Evolutionary conservation across 2,797 vertebrate genomes (phyloP), one percentile per base, ranked within the genome.

Genomic region (Meda fulgida): DNA sequence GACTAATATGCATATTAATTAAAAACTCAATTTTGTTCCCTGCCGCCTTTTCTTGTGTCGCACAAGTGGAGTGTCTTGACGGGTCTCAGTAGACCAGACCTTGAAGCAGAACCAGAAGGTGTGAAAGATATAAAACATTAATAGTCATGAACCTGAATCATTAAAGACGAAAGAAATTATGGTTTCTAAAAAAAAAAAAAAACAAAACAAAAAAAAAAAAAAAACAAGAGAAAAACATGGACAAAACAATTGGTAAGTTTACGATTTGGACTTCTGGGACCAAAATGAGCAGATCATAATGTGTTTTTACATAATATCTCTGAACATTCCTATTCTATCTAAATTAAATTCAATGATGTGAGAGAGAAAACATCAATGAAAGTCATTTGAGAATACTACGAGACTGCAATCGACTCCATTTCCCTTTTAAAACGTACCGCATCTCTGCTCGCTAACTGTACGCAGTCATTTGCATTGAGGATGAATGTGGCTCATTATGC

Each of bases 1-100:
- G 60, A 51, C 38, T 69, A 3, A 84, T 87, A 84, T 84, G 78
- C 81, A 84, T 87, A 87, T 84, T 84, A 78, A 87, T 87, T 77
- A 69, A 87, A 87, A 84, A 71, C 66, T 67, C 71, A 2, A 69
- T 69, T 85, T 81, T 81, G 26, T 71, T 70, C 38, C 65, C 77
- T 11, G n/a, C 26, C 14, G 14, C 36, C 23, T 63, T 78, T 83
- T 79, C 71, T 85, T 85, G 83, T 34, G 36, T 78, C 48, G 36
- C 73, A 66, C 34, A 31, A 76, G 58, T 72, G 65, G 34, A 82
- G 46, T 85, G 48, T 78, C 63, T 55, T 77, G 73, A 78, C 6
- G 29, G 46, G 26, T 73, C 58, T 78, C 66, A 29, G 48, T 19
- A 36, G 73, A 60, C 43, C 48, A 72, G 55, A 66, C 73, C 66